Base-by-base conservation (phyloP, 53 echinoderm and acorn worm genomes). In the Patiria pectinifera region DNA sequence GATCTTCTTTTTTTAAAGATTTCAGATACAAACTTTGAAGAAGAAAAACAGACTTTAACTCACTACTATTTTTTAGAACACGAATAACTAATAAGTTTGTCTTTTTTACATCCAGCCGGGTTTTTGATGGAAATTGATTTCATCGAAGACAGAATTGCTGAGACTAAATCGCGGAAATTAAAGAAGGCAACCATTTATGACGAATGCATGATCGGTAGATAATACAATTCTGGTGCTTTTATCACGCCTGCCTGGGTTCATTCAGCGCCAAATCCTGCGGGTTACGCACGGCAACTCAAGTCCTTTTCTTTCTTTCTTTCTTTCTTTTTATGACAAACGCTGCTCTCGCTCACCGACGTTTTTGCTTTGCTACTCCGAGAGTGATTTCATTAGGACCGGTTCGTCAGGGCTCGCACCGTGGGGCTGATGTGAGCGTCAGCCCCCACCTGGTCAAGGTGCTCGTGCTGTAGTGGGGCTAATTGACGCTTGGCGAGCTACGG, bases 381-480 rank as follows among this genome's bases (percentile, higher is more conserved):
- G 80, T 90, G 90, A 90, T 90, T 90, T 90, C 90, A 90, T 90
- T 90, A 90, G 82, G 59, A 8, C 76, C 3, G 21, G 48, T 66
- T 63, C 85, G 63, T 62, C 63, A 45, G 66, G 59, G 22, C 48
- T 13, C 2, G 84, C 43, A 59, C 25, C 9, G 21, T 8, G 58
- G 84, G 46, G 81, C 21, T 80, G 90, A 90, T 46, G 69, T 60
- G 15, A 69, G 21, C 63, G 81, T 19, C 69, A 1, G 43, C 46
- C 81, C 71, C 80, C 90, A 90, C 90, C 90, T 90, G 90, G 90
- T 66, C 90, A 90, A 90, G 90, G 90, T 90, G 90, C 90, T 74
- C 69, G 66, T 19, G 47, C 76, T 24, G 66, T 90, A 90, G 90
- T 69, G 35, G 21, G 90, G 90, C 90, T 90, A 90, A 90, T 90